Conservation (phyloP, 1,140 invertebrate species). For the Neocloeon triangulifer region DNA sequence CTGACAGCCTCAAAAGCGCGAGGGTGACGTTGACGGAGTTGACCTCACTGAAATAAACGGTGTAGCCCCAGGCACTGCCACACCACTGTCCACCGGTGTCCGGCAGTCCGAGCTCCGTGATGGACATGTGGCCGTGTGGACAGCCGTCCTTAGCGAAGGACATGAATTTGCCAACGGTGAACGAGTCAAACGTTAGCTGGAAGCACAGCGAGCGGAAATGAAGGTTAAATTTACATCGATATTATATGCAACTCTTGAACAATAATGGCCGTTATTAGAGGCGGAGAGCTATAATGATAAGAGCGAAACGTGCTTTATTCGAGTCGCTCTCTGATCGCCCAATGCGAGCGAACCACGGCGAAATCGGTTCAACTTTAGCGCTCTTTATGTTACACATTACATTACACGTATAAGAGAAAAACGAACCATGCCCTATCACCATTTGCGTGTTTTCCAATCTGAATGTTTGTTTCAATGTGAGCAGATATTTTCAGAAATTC, state of each 20-base stretch:
- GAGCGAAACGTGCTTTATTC: neutral
- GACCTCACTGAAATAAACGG: constrained; percentile 65
- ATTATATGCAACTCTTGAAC: too few species aligned
- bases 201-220: constrained; percentile 10
- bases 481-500: too few species aligned
- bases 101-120: constrained; percentile 42
- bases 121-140: constrained; percentile 57
- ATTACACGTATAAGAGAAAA: too few species aligned
- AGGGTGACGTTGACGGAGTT: constrained; percentile 51
- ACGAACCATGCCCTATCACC: too few species aligned
- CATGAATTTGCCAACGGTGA: constrained; percentile 47
- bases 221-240: too few species aligned
- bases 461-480: too few species aligned
- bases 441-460: too few species aligned
- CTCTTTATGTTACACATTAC: too few species aligned
- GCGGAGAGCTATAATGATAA: neutral
- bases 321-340: neutral
- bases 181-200: constrained; percentile 50
- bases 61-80: constrained; percentile 61
- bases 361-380: too few species aligned
- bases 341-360: too few species aligned
- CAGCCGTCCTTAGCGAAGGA: constrained; percentile 42
- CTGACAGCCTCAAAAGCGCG: constrained; percentile 38
- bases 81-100: constrained; percentile 61
- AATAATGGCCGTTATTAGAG: too few species aligned